Percentiles rank a stretch among this genome's conserved stretches.
Conservation (phyloP, 2,113 vertebrate species). For the Poeciliopsis occidentalis region DNA sequence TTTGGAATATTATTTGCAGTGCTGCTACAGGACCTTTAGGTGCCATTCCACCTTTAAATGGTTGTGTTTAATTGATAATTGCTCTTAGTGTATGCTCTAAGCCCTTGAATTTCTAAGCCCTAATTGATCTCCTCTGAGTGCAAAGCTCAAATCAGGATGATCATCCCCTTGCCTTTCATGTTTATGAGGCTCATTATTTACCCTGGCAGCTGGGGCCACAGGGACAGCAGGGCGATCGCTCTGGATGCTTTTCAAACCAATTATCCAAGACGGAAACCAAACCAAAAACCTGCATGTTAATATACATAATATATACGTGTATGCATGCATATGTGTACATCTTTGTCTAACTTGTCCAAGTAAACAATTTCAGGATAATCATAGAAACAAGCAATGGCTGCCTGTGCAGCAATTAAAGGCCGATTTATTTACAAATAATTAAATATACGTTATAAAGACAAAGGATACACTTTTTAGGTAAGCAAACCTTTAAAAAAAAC, state of each 20-base stretch:
- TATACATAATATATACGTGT: not conserved
- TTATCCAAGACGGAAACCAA: conserved; percentile 59
- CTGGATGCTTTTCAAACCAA: conserved; percentile 60
- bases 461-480: conserved; percentile 17
- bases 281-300: conserved; percentile 4
- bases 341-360: conserved; percentile 43
- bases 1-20: not conserved
- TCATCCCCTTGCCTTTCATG: conserved; percentile 63
- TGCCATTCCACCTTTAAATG: conserved; percentile 14
- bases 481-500: not conserved
- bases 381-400: conserved; percentile 58
- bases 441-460: conserved; percentile 32
- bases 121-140: conserved; percentile 58
- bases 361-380: conserved; percentile 46
- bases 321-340: not conserved
- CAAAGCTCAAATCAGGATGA: conserved; percentile 57
- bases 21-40: not conserved
- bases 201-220: conserved; percentile 53
- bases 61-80: conserved; percentile 34
- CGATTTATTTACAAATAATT: conserved; percentile 60
- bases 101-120: conserved; percentile 24
- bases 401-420: conserved; percentile 57
- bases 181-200: conserved; percentile 66
- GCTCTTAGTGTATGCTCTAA: conserved; percentile 30
- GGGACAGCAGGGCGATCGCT: conserved; percentile 51